Conservation (phyloP, 2,797 vertebrate genomes). For the Oryzias sinensis region DNA sequence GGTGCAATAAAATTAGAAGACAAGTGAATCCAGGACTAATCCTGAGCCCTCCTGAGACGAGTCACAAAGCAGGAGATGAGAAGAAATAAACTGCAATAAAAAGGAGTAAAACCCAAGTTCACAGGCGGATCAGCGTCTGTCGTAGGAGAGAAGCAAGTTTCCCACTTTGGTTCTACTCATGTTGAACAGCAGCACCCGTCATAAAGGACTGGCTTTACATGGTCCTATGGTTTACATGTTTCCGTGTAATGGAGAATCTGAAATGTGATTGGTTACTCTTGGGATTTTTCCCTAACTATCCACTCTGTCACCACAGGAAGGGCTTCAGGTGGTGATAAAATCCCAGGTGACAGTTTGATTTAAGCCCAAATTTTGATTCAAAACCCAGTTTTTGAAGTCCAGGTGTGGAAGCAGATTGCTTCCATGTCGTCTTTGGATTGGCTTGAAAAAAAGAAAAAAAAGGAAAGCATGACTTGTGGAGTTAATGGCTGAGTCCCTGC, state of each 20-base stretch:
- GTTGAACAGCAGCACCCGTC: slow-evolving; percentile 23
- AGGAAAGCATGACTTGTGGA: slow-evolving; percentile 11
- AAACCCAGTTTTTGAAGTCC: no score
- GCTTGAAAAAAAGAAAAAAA: no score
- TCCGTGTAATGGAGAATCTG: no score
- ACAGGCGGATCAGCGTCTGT: slow-evolving; percentile 32
- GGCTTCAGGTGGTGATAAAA: no score
- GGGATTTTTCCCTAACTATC: no score
- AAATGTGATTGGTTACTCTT: no score
- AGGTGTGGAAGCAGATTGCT: no score
- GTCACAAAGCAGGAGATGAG: slow-evolving; percentile 54
- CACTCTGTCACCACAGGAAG: no score
- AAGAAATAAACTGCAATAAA: slow-evolving; percentile 72
- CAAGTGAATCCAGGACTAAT: slow-evolving; percentile 67
- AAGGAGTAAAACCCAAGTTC: slow-evolving; percentile 65
- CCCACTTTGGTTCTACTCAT: not conserved
- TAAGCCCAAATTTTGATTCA: no score
- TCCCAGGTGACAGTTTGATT: no score
- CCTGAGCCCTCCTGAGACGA: slow-evolving; percentile 62
- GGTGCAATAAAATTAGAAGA: slow-evolving; percentile 59
- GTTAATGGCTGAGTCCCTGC: slow-evolving; percentile 16
- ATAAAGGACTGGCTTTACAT: slow-evolving; percentile 31
- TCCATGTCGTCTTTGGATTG: no score
- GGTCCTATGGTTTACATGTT: no score
- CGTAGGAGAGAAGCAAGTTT: not conserved